These are phyloP conservation scores for Oplegnathus fasciatus DNA, from an alignment of 2,113 vertebrate species.

Conservation along the genomic window DNA sequence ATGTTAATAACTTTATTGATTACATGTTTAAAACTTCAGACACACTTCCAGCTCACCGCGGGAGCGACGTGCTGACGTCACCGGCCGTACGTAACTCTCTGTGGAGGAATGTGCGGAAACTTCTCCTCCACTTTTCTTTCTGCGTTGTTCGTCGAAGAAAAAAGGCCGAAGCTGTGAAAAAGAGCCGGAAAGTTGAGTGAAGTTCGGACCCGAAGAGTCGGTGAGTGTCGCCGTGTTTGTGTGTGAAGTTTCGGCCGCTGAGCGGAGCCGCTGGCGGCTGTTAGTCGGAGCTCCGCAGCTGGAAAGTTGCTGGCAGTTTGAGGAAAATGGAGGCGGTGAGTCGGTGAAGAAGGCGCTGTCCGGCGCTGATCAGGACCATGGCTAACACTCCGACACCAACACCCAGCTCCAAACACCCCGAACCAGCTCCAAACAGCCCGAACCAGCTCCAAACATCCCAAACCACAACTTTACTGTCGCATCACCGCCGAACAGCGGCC, in stretches of 20 bases:
- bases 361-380: slow-evolving; percentile 91
- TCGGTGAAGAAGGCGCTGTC: slow-evolving; percentile 88
- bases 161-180: neutral
- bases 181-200: neutral
- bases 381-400: slow-evolving; percentile 75
- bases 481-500: no score
- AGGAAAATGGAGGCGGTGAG: slow-evolving; percentile 82
- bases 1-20: no score
- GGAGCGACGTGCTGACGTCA: slow-evolving; percentile 76
- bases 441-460: no score
- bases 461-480: no score
- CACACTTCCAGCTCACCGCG: neutral
- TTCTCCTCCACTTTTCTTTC: slow-evolving; percentile 73
- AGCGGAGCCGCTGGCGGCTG: neutral
- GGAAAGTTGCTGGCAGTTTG: slow-evolving; percentile 60
- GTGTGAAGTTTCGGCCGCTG: no score
- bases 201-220: slow-evolving; percentile 27
- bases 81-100: slow-evolving; percentile 69
- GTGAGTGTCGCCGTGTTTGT: slow-evolving; percentile 26
- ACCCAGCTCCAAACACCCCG: no score
- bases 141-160: slow-evolving; percentile 45
- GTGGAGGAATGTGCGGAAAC: slow-evolving; percentile 92
- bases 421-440: no score
- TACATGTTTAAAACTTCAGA: no score
- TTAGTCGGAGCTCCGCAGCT: slow-evolving; percentile 12